Conservation (phyloP, 2,113 vertebrate species). For the Pogonocichla stellata region DNA sequence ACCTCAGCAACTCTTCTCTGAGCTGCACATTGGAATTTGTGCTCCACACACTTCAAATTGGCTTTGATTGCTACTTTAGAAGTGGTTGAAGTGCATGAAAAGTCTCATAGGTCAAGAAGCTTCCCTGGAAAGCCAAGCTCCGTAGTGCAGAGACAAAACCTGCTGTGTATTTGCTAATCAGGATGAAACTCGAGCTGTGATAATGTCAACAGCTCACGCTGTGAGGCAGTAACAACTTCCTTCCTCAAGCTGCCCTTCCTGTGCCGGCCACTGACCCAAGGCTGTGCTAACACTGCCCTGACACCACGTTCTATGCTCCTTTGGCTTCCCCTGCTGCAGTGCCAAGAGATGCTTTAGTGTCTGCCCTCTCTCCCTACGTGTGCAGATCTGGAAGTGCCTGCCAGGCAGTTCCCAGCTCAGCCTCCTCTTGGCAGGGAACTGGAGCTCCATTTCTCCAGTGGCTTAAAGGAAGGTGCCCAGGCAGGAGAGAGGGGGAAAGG, state of each 20-base stretch:
- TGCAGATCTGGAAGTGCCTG: not conserved
- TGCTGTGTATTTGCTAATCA: not conserved
- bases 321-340: not conserved
- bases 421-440: not conserved
- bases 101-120: not conserved
- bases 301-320: not conserved
- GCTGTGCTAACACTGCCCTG: not conserved
- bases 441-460: not conserved
- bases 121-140: not conserved
- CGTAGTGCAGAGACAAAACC: not conserved
- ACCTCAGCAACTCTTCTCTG: not conserved
- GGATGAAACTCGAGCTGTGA: not conserved
- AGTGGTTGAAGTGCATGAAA: not conserved
- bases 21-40: not conserved
- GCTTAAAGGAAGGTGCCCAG: not conserved
- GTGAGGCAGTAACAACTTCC: not conserved
- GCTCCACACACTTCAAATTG: not conserved
- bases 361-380: not conserved
- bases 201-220: not conserved
- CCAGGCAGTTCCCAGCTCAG: not conserved
- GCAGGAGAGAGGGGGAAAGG: not conserved
- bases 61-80: not conserved
- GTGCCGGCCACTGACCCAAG: not conserved
- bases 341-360: not conserved
- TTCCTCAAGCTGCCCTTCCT: not conserved